Evolutionary conservation across 2,888 invertebrate genomes (phyloP).

Genomic region (Diarsia dahlii): DNA sequence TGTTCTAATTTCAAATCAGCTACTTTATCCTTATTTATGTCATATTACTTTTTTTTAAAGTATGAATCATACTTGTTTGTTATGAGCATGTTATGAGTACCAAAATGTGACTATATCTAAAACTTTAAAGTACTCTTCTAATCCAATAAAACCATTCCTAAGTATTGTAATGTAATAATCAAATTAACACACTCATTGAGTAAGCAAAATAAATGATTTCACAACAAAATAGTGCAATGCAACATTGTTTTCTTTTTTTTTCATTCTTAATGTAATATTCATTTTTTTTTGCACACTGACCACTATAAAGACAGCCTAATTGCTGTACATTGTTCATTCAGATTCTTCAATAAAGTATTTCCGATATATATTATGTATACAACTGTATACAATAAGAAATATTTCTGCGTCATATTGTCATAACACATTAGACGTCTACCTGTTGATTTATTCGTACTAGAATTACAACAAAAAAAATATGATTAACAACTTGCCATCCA

Average conservation of each 20-base stretch:
- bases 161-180: not conserved
- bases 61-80: conserved; percentile 45
- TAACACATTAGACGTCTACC: conserved; percentile 66
- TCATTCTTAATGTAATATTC: not conserved
- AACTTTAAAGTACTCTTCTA: not conserved
- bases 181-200: not conserved
- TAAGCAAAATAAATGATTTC: not conserved
- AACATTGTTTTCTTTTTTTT: conserved; percentile 7
- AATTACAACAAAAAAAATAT: conserved; percentile 72
- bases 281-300: conserved; percentile 4
- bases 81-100: not conserved
- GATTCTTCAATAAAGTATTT: conserved; percentile 38
- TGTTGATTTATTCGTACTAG: conserved; percentile 70
- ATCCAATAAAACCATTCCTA: not conserved
- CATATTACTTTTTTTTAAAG: conserved; percentile 6
- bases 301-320: conserved; percentile 13
- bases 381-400: conserved; percentile 52
- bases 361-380: conserved; percentile 52
- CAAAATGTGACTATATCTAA: conserved; percentile 2
- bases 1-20: conserved; percentile 38
- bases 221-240: not conserved
- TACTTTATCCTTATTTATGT: not conserved
- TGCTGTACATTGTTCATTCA: conserved; percentile 3
- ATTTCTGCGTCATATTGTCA: conserved; percentile 71
- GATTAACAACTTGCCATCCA: conserved; percentile 81